Evolutionary conservation across 2,113 vertebrate species (phyloP).

Genomic region (Procavia capensis): DNA sequence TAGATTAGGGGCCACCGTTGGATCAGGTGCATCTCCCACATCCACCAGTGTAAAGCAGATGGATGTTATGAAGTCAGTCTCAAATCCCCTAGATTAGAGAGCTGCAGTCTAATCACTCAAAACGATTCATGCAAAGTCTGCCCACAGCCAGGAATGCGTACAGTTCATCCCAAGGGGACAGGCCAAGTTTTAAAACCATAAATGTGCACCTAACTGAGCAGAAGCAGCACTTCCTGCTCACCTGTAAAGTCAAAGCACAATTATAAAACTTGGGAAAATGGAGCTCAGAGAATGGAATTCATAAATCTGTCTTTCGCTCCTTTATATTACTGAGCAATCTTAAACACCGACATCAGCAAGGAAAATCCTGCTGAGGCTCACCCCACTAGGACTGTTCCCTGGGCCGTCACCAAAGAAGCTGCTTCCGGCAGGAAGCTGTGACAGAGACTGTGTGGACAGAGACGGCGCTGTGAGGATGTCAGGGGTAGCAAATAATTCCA

Average conservation of each 20-base stretch:
- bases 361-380: not conserved
- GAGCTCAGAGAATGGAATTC: slow-evolving; percentile 37
- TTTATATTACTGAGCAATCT: not conserved
- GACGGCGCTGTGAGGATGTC: not conserved
- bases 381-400: not conserved
- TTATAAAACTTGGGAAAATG: not conserved
- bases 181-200: slow-evolving; percentile 39
- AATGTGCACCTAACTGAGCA: not conserved
- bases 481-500: not conserved
- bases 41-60: not conserved
- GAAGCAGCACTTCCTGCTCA: not conserved
- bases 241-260: slow-evolving; percentile 35
- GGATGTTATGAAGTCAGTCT: not conserved
- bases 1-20: not conserved
- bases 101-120: not conserved
- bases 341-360: slow-evolving; percentile 23
- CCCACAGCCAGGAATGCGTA: not conserved
- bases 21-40: not conserved
- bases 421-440: not conserved
- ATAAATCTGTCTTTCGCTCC: not conserved
- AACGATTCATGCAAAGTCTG: slow-evolving; percentile 11
- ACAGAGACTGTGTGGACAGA: not conserved
- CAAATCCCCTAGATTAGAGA: not conserved
- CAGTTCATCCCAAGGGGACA: not conserved
- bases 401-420: not conserved